phyloP scores from a whole-genome alignment of 2,113 vertebrate species.

The Pogonocichla stellata region DNA sequence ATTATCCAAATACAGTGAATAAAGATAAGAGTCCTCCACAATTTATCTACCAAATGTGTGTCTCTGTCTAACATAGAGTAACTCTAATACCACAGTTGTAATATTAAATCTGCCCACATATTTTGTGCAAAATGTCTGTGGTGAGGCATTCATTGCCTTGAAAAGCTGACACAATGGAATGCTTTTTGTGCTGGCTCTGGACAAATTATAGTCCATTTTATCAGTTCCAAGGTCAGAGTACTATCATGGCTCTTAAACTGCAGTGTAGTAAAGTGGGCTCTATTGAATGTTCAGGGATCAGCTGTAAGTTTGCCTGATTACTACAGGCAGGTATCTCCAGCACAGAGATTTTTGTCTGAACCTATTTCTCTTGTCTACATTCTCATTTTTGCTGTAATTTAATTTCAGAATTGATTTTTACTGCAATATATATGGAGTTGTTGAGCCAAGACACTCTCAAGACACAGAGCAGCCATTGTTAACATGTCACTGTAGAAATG shows the following conservation, averaged over 20 bases:
- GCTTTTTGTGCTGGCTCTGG: slow-evolving; percentile 9
- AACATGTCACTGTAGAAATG: not conserved
- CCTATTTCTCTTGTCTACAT: not conserved
- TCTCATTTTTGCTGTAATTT: not conserved
- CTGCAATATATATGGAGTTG: not conserved
- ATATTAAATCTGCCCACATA: slow-evolving; percentile 24
- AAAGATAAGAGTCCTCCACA: not conserved
- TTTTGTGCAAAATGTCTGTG: slow-evolving; percentile 26
- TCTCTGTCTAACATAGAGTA: not conserved
- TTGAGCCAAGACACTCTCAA: not conserved
- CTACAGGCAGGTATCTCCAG: not conserved
- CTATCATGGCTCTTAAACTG: not conserved
- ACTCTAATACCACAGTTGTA: not conserved
- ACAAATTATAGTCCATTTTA: slow-evolving; percentile 40
- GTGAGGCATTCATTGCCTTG: slow-evolving; percentile 10
- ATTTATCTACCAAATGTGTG: not conserved
- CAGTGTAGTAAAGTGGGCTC: not conserved
- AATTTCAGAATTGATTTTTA: slow-evolving; percentile 37
- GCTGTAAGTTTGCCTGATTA: not conserved
- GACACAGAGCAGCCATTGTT: not conserved
- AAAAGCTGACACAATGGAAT: slow-evolving; percentile 37
- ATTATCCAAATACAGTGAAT: not conserved
- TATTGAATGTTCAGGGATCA: not conserved
- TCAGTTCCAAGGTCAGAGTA: slow-evolving; percentile 32
- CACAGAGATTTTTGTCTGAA: not conserved